phyloP scores from a whole-genome alignment of 2,797 vertebrate species.

The Hypotaenidia okinawae region DNA sequence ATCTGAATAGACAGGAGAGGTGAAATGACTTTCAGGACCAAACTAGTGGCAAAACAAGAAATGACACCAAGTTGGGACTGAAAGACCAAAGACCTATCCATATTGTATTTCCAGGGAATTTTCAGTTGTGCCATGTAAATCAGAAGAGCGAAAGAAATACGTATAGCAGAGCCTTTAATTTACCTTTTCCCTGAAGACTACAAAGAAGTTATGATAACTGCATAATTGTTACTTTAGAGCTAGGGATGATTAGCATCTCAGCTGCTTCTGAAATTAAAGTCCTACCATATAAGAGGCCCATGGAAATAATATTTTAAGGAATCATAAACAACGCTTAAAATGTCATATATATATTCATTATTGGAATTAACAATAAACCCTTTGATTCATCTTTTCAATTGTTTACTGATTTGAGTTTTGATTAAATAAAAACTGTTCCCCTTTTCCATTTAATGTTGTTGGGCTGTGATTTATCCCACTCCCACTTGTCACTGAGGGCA shows the following conservation, averaged over 20 bases:
- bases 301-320: neutral
- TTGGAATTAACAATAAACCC: neutral
- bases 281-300: neutral
- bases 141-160: neutral
- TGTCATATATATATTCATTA: neutral
- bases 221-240: neutral
- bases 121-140: neutral
- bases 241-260: neutral
- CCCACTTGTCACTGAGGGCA: neutral
- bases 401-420: neutral
- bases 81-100: neutral
- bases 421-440: neutral
- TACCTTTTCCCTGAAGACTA: neutral
- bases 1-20: neutral
- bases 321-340: neutral
- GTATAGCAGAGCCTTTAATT: neutral
- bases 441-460: neutral
- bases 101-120: neutral
- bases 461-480: neutral
- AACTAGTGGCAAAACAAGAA: neutral
- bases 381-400: neutral
- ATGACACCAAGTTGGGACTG: neutral
- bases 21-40: neutral
- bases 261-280: neutral
- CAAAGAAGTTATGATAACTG: neutral